phyloP scores from a whole-genome alignment of 2,797 vertebrate genomes.

The Steatocranus sp. region DNA sequence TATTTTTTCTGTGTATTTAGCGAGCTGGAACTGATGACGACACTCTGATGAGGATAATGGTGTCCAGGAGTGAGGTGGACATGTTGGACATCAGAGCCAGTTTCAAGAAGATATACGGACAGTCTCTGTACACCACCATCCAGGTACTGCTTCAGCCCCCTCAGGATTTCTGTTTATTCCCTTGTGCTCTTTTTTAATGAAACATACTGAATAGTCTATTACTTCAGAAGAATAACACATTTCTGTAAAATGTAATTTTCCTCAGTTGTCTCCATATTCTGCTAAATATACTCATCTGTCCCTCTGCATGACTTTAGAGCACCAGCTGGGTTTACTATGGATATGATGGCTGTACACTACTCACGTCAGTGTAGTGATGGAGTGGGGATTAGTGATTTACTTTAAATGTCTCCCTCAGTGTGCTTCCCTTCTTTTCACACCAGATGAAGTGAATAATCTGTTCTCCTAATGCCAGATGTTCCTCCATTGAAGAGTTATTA shows the following conservation, averaged over 20 bases:
- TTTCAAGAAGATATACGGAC: constrained; percentile 82
- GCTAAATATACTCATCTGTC: not conserved
- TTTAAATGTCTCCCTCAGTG: constrained; percentile 36
- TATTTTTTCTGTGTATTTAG: constrained; percentile 28
- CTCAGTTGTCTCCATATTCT: not conserved
- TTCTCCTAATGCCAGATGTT: constrained; percentile 46
- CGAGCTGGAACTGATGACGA: constrained; percentile 91
- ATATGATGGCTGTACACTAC: not conserved
- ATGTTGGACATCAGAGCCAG: constrained; percentile 85
- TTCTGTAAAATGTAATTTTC: not conserved
- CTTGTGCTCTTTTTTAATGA: not conserved
- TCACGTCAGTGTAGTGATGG: constrained; percentile 10
- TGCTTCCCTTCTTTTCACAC: constrained; percentile 13
- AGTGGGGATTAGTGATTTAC: constrained; percentile 26
- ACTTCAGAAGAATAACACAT: not conserved
- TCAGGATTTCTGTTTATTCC: not conserved
- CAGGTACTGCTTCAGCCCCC: constrained; percentile 72
- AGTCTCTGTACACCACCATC: constrained; percentile 84
- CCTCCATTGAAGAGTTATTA: constrained; percentile 11
- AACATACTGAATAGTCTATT: not conserved
- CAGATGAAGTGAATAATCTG: constrained; percentile 2
- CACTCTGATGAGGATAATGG: constrained; percentile 87
- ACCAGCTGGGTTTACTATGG: not conserved
- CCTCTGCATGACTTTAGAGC: not conserved
- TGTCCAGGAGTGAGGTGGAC: constrained; percentile 92